Base-by-base conservation (phyloP, 2,113 vertebrate genomes). In the Cairina moschata region DNA sequence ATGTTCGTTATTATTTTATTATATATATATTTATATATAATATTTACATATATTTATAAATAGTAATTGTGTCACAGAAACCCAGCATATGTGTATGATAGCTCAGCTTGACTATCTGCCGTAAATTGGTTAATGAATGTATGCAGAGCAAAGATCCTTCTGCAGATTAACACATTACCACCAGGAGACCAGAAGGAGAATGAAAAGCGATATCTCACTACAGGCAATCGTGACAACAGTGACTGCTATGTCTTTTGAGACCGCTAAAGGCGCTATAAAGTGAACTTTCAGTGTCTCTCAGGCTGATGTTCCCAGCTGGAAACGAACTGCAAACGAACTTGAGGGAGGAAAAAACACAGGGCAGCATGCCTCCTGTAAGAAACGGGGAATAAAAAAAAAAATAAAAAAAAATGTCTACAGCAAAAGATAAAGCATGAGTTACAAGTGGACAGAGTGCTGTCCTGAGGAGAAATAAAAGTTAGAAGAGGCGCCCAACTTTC, bases 301-400 rank as follows among this genome's bases (percentile, higher is more conserved):
- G 31, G 44, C 55, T 83, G 34, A 32, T 74, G 11, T 23, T 81
- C 29, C n/a, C 36, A 76, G 38, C 20, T 88, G 50, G 26, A 50
- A 85, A 40, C 13, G 40, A 40, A 50, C 29, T 52, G 13, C 32
- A 48, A 34, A 40, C 69, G 42, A 86, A 84, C 13, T 17, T 87
- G 22, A 44, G 36, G 20, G 52, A 83, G 32, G 26, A 88, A 95
- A 71, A 95, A 97, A 93, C 59, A 66, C 8, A 44, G 20, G 44
- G 36, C 36, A 36, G 44, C 31, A 63, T 23, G 18, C 55, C 71
- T 90, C 54, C 83, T 22, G 60, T 28, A 55, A 86, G 68, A 72
- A 77, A 94, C 77, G 2, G 15, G 46, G 69, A 81, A 65, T 75
- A 93, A 82, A 92, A 92, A 89, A 95, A 88, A 91, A 28, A 40